Evolutionary conservation across 2,888 invertebrate species (phyloP).

Genomic region (Strigamia crassipes): DNA sequence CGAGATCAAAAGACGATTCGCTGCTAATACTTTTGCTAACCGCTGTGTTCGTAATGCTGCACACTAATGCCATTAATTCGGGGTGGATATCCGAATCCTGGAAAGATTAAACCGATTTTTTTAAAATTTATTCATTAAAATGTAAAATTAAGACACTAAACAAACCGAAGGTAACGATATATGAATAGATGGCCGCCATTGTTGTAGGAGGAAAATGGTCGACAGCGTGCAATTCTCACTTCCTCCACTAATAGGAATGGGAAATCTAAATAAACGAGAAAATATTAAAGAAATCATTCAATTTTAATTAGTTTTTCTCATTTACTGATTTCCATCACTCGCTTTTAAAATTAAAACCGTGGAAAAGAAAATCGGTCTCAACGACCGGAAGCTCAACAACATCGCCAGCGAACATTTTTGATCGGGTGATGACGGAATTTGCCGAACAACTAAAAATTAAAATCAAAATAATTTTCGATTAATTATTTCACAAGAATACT

Average conservation of each 20-base stretch:
- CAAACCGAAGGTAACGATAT: not conserved
- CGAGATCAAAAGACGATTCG: conserved; percentile 21
- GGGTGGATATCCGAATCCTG: not conserved
- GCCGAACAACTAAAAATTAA: not conserved
- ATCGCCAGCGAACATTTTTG: not conserved
- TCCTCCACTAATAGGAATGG: not conserved
- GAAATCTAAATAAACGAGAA: not conserved
- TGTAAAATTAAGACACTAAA: not conserved
- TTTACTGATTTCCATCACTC: not conserved
- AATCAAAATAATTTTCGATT: not conserved
- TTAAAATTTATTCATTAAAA: not conserved
- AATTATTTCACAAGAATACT: not conserved
- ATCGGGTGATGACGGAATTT: not conserved
- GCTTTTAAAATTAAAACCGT: not conserved
- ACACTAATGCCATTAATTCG: conserved; percentile 12
- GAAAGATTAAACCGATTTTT: not conserved
- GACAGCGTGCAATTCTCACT: not conserved
- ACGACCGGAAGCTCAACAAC: not conserved
- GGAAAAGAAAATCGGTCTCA: not conserved
- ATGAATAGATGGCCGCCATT: not conserved
- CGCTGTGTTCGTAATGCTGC: not conserved
- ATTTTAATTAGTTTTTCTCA: no score
- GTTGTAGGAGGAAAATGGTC: not conserved
- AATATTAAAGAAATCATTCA: not conserved
- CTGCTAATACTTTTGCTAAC: not conserved